A percentile compares a stretch with the other conserved stretches of the same genome.
Conservation (phyloP, 2,797 vertebrate species). For the Poeciliopsis infans region DNA sequence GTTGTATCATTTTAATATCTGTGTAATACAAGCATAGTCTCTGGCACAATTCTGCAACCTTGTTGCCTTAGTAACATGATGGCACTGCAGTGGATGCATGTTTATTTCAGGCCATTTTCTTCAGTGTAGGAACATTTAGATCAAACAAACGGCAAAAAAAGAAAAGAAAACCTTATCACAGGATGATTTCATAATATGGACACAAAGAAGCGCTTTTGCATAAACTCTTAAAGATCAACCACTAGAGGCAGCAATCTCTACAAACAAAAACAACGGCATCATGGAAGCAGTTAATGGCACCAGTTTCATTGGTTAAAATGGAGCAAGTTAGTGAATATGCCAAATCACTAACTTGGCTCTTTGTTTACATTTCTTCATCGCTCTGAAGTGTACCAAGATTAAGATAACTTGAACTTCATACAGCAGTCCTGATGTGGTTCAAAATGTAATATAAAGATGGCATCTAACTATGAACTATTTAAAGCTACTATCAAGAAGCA, state of each 20-base stretch:
- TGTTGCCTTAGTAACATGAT: conserved; percentile 9
- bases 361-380: neutral
- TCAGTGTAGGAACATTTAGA: neutral
- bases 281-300: neutral
- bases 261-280: neutral
- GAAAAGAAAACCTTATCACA: neutral
- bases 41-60: neutral
- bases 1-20: neutral
- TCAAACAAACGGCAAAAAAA: neutral
- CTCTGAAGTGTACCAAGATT: neutral
- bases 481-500: neutral
- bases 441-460: neutral
- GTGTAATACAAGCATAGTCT: neutral
- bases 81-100: conserved; percentile 1
- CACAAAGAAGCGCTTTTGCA: neutral
- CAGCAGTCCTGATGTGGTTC: neutral
- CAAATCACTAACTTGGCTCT: neutral
- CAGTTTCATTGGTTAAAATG: neutral
- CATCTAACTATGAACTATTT: neutral
- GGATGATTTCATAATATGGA: neutral
- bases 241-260: neutral
- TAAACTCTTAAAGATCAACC: neutral
- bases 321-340: neutral
- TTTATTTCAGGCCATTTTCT: neutral
- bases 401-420: neutral